A percentile compares a stretch with the other conserved stretches of the same genome.
These are phyloP conservation scores for Atopsyche davidsoni DNA, from an alignment of 1,140 invertebrate species.

Conservation along the genomic window DNA sequence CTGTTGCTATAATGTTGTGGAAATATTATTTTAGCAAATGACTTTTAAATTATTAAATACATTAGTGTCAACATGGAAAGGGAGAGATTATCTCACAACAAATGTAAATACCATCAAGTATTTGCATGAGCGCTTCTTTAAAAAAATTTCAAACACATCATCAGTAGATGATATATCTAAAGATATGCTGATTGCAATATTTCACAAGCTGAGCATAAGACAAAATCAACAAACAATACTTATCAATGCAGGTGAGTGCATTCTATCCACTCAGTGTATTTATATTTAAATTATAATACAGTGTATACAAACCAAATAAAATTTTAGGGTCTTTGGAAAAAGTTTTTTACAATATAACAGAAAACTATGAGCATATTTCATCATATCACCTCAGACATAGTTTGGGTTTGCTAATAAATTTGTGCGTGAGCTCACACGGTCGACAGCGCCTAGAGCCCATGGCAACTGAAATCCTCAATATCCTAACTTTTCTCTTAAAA, in stretches of 20 bases:
- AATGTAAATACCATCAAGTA: slow-evolving; percentile 15
- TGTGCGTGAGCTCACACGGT: slow-evolving; percentile 18
- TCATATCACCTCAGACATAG: slow-evolving; percentile 21
- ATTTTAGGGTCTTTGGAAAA: slow-evolving; percentile 26
- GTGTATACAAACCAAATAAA: no score
- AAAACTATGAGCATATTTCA: slow-evolving; percentile 21
- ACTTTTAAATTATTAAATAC: slow-evolving; percentile 28
- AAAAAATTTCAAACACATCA: slow-evolving; percentile 16
- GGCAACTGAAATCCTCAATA: slow-evolving; percentile 14
- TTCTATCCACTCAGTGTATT: background rate
- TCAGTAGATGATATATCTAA: slow-evolving; percentile 18
- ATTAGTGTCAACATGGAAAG: slow-evolving; percentile 26
- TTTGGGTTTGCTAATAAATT: slow-evolving; percentile 24
- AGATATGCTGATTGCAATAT: slow-evolving; percentile 28
- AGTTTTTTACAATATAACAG: slow-evolving; percentile 19
- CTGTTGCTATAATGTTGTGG: no score
- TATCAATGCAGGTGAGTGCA: slow-evolving; percentile 20
- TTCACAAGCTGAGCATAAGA: slow-evolving; percentile 26
- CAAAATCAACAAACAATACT: slow-evolving; percentile 24
- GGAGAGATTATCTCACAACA: slow-evolving; percentile 26
- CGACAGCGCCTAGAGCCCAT: slow-evolving; percentile 19
- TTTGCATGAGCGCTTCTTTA: slow-evolving; percentile 21
- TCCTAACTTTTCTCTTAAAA: slow-evolving; percentile 20
- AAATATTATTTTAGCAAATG: slow-evolving; percentile 27
- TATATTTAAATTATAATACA: background rate